phyloP scores from a whole-genome alignment of 2,888 invertebrate genomes.

The Megaustenia siamemsis region DNA sequence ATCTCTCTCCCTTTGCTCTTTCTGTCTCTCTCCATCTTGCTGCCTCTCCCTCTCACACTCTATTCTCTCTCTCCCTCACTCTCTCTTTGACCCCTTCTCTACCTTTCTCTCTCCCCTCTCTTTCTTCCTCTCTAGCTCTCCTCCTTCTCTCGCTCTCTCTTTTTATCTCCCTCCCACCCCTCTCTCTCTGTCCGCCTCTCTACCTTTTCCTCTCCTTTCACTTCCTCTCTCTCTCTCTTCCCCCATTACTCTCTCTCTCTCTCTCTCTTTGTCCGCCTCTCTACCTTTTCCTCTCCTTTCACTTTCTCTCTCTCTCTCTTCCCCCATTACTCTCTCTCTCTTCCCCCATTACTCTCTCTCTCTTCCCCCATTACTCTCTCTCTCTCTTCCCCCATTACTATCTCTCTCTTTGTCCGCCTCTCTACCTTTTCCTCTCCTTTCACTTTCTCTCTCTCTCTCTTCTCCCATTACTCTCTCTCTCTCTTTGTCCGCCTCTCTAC shows the following conservation, averaged over 20 bases:
- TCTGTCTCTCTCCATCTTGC: too few species aligned
- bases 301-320: not conserved
- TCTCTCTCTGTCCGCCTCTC: not conserved
- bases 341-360: not conserved
- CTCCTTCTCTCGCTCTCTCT: too few species aligned
- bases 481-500: not conserved
- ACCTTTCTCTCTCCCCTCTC: too few species aligned
- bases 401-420: not conserved
- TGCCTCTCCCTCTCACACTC: too few species aligned
- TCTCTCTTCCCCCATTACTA: not conserved
- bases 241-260: not conserved
- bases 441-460: not conserved
- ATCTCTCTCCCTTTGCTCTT: too few species aligned
- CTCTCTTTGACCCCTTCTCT: too few species aligned
- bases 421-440: not conserved
- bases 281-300: not conserved
- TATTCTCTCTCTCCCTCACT: too few species aligned
- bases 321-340: conserved; percentile 15
- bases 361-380: not conserved
- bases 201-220: not conserved
- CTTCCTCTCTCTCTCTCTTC: not conserved
- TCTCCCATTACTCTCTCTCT: not conserved
- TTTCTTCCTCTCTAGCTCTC: too few species aligned
- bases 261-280: not conserved
- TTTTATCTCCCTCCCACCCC: not conserved